Evolutionary conservation across 2,888 invertebrate genomes (phyloP).

Genomic region (Panzeria rudis): DNA sequence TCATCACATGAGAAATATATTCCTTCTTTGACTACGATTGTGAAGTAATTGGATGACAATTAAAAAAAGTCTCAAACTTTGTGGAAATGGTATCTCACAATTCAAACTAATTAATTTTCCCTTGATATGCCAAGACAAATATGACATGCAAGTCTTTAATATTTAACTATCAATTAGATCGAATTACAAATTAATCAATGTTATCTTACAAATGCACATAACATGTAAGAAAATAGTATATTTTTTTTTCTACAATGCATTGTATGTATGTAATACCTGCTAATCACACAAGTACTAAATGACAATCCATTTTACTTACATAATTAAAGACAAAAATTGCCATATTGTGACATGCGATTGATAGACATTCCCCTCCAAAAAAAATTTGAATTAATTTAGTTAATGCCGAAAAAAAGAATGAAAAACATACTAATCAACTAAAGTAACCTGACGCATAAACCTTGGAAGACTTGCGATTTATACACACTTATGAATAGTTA

Average conservation of each 20-base stretch:
- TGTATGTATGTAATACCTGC: constrained; percentile 37
- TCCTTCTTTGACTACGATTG: background rate
- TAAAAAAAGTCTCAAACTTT: background rate
- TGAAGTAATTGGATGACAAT: background rate
- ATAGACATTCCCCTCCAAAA: constrained; percentile 43
- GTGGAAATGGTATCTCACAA: background rate
- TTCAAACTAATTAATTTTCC: background rate
- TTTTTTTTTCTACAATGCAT: background rate
- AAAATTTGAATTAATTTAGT: constrained; percentile 37
- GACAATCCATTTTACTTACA: background rate
- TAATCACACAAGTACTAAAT: constrained; percentile 37
- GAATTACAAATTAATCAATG: constrained; percentile 65
- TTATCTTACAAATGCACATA: constrained; percentile 2
- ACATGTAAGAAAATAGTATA: background rate
- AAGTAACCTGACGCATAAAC: constrained; percentile 72
- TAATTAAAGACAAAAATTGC: constrained; percentile 16
- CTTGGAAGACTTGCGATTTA: constrained; percentile 43
- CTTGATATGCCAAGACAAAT: background rate
- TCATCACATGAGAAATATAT: too few relatives aligned
- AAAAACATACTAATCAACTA: constrained; percentile 69
- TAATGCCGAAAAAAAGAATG: constrained; percentile 21
- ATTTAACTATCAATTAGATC: constrained; percentile 58
- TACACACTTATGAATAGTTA: background rate
- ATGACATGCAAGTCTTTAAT: constrained; percentile 14
- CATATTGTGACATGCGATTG: constrained; percentile 55